Evolutionary conservation across 2,113 vertebrate species (phyloP).

Genomic region (Tympanuchus pallidicinctus): DNA sequence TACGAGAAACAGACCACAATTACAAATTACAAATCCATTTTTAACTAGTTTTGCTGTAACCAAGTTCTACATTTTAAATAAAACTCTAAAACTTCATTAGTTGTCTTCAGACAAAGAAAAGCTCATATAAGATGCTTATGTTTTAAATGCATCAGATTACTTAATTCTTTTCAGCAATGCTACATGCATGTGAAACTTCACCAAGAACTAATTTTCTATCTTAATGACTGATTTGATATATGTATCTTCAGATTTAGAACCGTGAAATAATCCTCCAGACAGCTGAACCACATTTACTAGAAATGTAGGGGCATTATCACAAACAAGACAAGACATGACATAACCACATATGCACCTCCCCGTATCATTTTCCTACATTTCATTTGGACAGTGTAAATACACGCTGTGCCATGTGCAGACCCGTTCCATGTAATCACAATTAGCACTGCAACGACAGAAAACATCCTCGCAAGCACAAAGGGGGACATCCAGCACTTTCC

Average conservation of each 20-base stretch:
- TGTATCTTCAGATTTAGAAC: background rate
- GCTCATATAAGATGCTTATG: background rate
- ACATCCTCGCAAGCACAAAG: background rate
- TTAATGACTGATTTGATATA: background rate
- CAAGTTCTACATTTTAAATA: background rate
- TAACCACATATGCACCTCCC: background rate
- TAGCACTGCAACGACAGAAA: background rate
- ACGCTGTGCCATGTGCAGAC: background rate
- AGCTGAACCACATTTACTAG: constrained; percentile 34
- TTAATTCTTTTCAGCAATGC: background rate
- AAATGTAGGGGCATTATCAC: background rate
- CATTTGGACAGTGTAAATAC: background rate
- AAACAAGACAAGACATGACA: constrained; percentile 1
- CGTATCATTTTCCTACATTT: constrained; percentile 11
- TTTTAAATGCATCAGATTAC: background rate
- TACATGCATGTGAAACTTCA: background rate
- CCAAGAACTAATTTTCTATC: background rate
- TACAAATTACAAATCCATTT: background rate
- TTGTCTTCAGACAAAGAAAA: background rate
- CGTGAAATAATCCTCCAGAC: constrained; percentile 7
- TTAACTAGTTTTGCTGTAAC: background rate
- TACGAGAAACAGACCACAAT: background rate
- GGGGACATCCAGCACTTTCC: background rate
- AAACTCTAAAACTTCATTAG: background rate
- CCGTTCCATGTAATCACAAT: background rate